Base-by-base conservation (phyloP, 1,140 invertebrate genomes). In the Gonatopus flavifemur region DNA sequence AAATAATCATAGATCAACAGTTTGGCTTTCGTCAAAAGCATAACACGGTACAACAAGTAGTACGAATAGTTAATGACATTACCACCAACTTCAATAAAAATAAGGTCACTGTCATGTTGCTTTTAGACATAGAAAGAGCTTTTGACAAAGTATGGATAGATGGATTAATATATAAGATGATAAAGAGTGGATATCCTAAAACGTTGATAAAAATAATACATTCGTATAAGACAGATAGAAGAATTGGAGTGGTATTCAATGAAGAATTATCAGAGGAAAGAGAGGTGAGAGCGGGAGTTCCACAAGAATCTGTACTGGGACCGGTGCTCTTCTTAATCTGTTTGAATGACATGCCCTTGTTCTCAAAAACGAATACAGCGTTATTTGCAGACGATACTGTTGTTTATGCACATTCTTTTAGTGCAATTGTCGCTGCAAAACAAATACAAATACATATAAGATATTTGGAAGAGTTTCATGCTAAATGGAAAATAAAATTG, bases 1-100 rank as follows among this genome's bases (percentile, higher is more conserved):
- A 30, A 7, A 31, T 47, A 8, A 25, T 28, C n/a, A 38, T 20
- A 13, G 44, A 47, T 12, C n/a, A 59, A 6, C 69, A 76, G 41
- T 75, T 72, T 45, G 70, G 69, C 1, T 77, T 77, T 36, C 52
- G 65, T 42, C 20, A 36, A 38, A 28, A 45, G 12, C 59, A 67
- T 31, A 58, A 47, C 13, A 76, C 72, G 0, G 41, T 43, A 0
- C 59, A 69, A 32, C 71, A 74, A 43, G 18, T 71, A 3, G 38
- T 62, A 2, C 47, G 62, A 32, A 46, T 78, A 13, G 60, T 57
- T 6, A 55, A 64, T 41, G 31, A 64, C 35, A 64, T 76, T 7
- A 46, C 45, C 6, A 22, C 39, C 0, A 59, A 50, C 8, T 69
- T 69, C 18, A 66, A 64, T n/a, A 46, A 45, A 38, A 62, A 62